These are phyloP conservation scores for Micrasema longulum DNA, from an alignment of 1,140 invertebrate species.

Conservation along the genomic window DNA sequence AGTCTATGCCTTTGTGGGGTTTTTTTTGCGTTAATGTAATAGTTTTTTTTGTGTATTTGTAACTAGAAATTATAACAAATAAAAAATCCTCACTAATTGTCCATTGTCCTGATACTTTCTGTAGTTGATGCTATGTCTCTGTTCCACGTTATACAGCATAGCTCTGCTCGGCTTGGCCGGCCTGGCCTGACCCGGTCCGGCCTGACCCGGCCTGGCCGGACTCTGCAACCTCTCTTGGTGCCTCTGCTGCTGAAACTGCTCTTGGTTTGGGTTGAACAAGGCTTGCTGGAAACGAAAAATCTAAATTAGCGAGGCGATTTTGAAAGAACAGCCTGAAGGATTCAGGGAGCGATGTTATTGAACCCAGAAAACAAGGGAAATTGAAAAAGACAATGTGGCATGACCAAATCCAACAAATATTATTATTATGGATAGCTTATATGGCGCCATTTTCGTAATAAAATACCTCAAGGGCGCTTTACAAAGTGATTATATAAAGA, in stretches of 20 bases:
- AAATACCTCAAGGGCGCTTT: too few relatives aligned
- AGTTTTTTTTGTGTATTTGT: too few relatives aligned
- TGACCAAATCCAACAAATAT: too few relatives aligned
- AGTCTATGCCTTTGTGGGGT: too few relatives aligned
- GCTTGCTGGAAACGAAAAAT: slow-evolving; percentile 22
- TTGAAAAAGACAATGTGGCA: too few relatives aligned
- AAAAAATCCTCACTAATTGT: slow-evolving; percentile 40
- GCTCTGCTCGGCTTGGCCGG: slow-evolving; percentile 23
- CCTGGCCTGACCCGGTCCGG: background rate
- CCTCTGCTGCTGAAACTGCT: background rate
- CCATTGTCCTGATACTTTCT: slow-evolving; percentile 49
- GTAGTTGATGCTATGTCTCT: slow-evolving; percentile 49
- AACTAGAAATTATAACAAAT: background rate
- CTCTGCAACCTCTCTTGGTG: background rate
- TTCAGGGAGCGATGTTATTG: too few relatives aligned
- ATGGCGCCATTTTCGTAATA: background rate
- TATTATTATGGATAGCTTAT: background rate
- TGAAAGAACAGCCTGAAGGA: too few relatives aligned
- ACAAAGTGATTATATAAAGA: too few relatives aligned
- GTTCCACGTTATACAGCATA: slow-evolving; percentile 53
- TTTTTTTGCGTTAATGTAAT: too few relatives aligned
- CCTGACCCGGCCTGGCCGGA: background rate
- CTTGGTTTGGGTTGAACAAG: slow-evolving; percentile 1
- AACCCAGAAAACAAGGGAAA: too few relatives aligned
- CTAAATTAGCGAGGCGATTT: too few relatives aligned